Evolutionary conservation across 1,140 invertebrate genomes (phyloP), one percentile per base, ranked within the genome.

Genomic region (Apocrypta bakeri): DNA sequence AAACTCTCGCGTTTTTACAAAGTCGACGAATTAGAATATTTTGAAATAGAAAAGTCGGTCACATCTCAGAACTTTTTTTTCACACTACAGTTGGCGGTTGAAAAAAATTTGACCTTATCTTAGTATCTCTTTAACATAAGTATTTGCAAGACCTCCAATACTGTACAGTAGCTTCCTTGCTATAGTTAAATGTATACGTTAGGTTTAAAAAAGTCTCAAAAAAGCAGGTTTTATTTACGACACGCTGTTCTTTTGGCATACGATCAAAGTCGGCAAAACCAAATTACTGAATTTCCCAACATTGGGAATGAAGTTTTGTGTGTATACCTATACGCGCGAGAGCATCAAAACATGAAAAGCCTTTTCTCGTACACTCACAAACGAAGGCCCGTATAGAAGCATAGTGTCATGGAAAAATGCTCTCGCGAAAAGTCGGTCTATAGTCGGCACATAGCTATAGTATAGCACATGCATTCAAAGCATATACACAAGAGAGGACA

Each of bases 281-380:
- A 83, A 79, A 83, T 79, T 73, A 83, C 81, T 24, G 48, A 79
- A 74, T 83, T 83, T 83, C 69, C 81, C 76, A 66, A 66, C 81
- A 73, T 56, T 24, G 56, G 1, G 27, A 72, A 37, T 9, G 3
- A 33, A 82, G 37, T 40, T 27, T 31, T 56, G 4, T 56, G 48
- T 56, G 48, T 56, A 17, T 56, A n/a, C 33, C 33, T 29, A n/a
- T 3, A 12, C 56, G 72, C 80, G 40, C 48, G 69, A 69, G 31
- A 37, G 69, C 81, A 74, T 79, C 64, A 79, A 42, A 79, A 79
- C 77, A 74, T 56, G 37, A 78, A 79, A 66, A 63, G 69, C 33
- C 25, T 71, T 68, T 69, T 29, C n/a, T 73, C 61, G 37, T n/a
- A 9, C n/a, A 61, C 68, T 63, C 21, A 82, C n/a, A 79, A 69